Percentiles rank a stretch among this genome's conserved stretches.
Conservation (phyloP, 2,113 vertebrate species). For the Oryzias woworae region DNA sequence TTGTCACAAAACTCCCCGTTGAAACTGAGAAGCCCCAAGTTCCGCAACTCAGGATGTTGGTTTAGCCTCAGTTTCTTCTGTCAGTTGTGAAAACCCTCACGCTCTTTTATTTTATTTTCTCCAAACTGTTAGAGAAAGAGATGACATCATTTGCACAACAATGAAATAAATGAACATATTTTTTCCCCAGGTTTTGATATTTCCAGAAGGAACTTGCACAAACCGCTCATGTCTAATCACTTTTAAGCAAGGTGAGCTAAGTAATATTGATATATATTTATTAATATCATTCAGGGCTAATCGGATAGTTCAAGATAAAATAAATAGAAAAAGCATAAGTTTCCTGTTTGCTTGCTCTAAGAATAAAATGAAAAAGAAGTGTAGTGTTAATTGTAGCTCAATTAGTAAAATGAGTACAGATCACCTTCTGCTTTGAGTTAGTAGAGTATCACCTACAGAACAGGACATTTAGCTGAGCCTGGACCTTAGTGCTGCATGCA, state of each 20-base stretch:
- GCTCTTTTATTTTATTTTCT: background rate
- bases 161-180: conserved; percentile 41
- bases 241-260: conserved; percentile 91
- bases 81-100: background rate
- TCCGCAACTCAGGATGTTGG: background rate
- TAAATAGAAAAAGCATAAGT: background rate
- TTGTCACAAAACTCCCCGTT: conserved; percentile 3
- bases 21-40: background rate
- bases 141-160: background rate
- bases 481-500: too few relatives aligned
- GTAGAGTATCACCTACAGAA: too few relatives aligned
- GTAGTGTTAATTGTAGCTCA: too few relatives aligned
- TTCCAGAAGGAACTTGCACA: conserved; percentile 97
- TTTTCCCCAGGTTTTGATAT: conserved; percentile 88
- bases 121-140: background rate
- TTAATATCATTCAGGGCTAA: background rate
- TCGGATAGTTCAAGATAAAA: background rate
- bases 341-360: background rate
- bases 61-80: conserved; percentile 18
- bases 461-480: too few relatives aligned
- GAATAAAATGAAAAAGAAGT: too few relatives aligned
- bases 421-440: too few relatives aligned
- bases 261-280: background rate
- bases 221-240: conserved; percentile 98
- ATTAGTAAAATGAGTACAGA: too few relatives aligned